These are phyloP conservation scores for Pegoplata infirma DNA, from an alignment of 2,888 invertebrate species.

Conservation along the genomic window DNA sequence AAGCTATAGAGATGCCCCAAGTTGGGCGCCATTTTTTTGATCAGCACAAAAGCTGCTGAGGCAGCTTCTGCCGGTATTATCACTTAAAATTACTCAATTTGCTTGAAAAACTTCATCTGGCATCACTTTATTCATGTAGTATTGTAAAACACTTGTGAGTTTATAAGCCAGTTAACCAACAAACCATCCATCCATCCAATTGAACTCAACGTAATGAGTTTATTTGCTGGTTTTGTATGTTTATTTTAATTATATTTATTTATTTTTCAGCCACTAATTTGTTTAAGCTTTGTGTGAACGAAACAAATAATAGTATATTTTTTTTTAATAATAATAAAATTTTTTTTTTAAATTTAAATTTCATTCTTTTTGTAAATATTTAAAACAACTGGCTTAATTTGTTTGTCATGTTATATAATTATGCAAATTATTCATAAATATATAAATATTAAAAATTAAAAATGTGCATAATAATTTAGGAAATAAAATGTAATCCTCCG, in stretches of 20 bases:
- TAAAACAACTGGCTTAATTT: not conserved
- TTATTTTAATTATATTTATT: constrained; percentile 61
- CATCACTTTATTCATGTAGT: too few species aligned
- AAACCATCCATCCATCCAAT: constrained; percentile 5
- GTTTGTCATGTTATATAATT: constrained; percentile 26
- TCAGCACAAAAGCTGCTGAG: too few species aligned
- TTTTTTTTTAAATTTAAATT: constrained; percentile 19
- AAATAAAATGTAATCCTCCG: too few species aligned
- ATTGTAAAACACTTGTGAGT: constrained; percentile 10
- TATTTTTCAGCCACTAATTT: constrained; percentile 65
- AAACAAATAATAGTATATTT: constrained; percentile 14
- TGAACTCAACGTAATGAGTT: constrained; percentile 45
- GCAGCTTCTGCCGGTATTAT: too few species aligned
- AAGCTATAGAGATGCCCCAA: too few species aligned
- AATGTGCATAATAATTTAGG: not conserved
- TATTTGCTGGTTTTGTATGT: constrained; percentile 48
- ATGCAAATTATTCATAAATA: constrained; percentile 48
- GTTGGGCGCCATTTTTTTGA: too few species aligned
- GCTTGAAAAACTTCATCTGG: too few species aligned
- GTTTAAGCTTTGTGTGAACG: constrained; percentile 71
- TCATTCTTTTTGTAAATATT: constrained; percentile 2
- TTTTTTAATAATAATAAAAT: constrained; percentile 16
- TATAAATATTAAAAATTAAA: too few species aligned
- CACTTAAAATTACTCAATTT: too few species aligned
- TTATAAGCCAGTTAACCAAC: constrained; percentile 38